Percentiles rank a stretch among this genome's conserved stretches.
phyloP scores from a whole-genome alignment of 2,888 invertebrate genomes.

The Peribatodes rhomboidaria region DNA sequence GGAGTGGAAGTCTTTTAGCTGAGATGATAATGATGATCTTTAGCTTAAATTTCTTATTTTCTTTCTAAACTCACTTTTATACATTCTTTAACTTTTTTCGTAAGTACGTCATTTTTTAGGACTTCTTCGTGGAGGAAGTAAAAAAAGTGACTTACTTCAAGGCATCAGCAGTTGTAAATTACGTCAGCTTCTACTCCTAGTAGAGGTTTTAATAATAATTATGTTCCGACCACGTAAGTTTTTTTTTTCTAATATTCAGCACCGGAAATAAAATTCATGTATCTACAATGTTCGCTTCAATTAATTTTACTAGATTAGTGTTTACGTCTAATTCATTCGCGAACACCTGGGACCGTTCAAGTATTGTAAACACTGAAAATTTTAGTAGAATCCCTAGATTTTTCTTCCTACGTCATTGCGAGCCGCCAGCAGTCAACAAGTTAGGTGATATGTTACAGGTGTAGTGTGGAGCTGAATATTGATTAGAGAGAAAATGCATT shows the following conservation, averaged over 20 bases:
- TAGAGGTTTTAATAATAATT: too few relatives aligned
- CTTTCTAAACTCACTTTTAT: too few relatives aligned
- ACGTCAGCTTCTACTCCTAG: too few relatives aligned
- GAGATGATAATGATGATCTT: too few relatives aligned
- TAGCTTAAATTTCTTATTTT: too few relatives aligned
- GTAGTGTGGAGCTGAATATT: background rate
- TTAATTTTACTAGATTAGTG: background rate
- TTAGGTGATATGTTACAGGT: background rate
- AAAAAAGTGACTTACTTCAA: too few relatives aligned
- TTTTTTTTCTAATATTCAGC: background rate
- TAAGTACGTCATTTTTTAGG: too few relatives aligned
- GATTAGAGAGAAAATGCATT: background rate
- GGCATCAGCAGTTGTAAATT: too few relatives aligned
- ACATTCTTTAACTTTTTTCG: too few relatives aligned
- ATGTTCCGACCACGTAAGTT: background rate
- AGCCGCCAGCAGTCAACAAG: background rate
- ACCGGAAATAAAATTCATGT: background rate
- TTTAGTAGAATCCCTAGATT: background rate
- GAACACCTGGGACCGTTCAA: conserved; percentile 12
- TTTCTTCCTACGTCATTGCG: conserved; percentile 8
- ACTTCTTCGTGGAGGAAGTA: too few relatives aligned
- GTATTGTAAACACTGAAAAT: background rate
- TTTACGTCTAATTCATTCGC: background rate
- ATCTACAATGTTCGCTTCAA: background rate
- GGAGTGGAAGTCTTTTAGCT: too few relatives aligned